Evolutionary conservation across 2,113 vertebrate genomes (phyloP), one percentile per base, ranked within the genome.

Genomic region (Nesospiza acunhae): DNA sequence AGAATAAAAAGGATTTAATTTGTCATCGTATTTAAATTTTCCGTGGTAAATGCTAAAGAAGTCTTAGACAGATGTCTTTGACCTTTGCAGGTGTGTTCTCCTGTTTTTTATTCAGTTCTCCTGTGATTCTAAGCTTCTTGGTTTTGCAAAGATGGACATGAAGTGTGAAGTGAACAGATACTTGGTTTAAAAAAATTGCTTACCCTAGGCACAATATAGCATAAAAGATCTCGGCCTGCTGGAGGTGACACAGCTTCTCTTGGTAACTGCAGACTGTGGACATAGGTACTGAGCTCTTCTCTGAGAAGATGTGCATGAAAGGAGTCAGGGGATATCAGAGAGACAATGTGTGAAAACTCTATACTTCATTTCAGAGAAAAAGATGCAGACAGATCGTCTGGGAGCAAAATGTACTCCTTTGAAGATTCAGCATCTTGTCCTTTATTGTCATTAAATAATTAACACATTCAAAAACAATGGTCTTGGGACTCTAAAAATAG

Each of bases 111-210:
- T 28, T 8, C 7, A 62, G 20, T 58, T 70, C 15, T 50, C n/a
- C 46, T 39, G 12, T 88, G 37, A 90, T 75, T 24, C 21, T 84
- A 80, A 89, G 19, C 18, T 64, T 78, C n/a, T 6, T 55, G 37
- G 37, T 77, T 90, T 84, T 88, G 37, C 31, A 84, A 84, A 94
- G 39, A 26, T 4, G 73, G 46, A 35, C 30, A 28, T 66, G 58
- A 94, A 64, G 17, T 33, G 19, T 47, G 28, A 84, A 58, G 2
- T 27, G 30, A 85, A 42, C 9, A 74, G 20, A 72, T 50, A 81
- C 9, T 87, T 88, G 19, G 4, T 63, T 93, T 84, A 69, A 94
- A 94, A 88, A 33, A 90, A 82, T 63, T 87, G 27, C 77, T 92
- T 79, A 59, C 28, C 4, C 33, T 52, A 53, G 44, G 47, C 42